Conservation (phyloP, 2,888 invertebrate genomes). For the Magallana nippona region DNA sequence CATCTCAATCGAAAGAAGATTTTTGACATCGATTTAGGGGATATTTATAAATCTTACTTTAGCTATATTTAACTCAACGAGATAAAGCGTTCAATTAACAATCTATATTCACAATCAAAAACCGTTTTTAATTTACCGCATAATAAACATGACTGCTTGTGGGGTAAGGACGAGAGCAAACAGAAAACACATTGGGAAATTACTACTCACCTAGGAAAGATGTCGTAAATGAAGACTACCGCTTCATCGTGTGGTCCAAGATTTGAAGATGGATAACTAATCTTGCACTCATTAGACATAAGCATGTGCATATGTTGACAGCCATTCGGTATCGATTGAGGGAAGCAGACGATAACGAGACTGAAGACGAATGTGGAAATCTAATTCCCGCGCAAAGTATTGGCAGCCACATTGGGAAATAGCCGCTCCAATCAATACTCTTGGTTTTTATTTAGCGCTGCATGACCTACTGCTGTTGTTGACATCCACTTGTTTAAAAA, state of each 20-base stretch:
- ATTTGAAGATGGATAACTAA: not conserved
- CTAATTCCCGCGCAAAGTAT: not conserved
- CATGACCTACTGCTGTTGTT: not conserved
- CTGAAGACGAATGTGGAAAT: not conserved
- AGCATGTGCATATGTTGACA: conserved; percentile 1
- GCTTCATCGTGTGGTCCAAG: not conserved
- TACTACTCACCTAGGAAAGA: not conserved
- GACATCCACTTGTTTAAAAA: not conserved
- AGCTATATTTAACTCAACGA: too few species aligned
- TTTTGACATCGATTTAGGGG: not conserved
- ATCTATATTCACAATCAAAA: too few species aligned
- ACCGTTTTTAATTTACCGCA: too few species aligned
- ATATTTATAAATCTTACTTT: too few species aligned
- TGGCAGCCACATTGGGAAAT: not conserved
- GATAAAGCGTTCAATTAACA: too few species aligned
- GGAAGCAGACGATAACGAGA: conserved; percentile 10
- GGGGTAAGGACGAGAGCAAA: too few species aligned
- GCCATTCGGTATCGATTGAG: not conserved
- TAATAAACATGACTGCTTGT: too few species aligned
- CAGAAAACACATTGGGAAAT: not conserved
- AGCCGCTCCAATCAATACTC: conserved; percentile 4
- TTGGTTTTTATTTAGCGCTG: not conserved
- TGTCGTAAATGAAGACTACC: not conserved
- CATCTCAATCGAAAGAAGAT: not conserved
- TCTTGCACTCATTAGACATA: not conserved